A percentile compares a stretch with the other conserved stretches of the same genome.
These are phyloP conservation scores for Microcebus lehilahytsara DNA, from an alignment of 2,113 vertebrate species.

Conservation along the genomic window DNA sequence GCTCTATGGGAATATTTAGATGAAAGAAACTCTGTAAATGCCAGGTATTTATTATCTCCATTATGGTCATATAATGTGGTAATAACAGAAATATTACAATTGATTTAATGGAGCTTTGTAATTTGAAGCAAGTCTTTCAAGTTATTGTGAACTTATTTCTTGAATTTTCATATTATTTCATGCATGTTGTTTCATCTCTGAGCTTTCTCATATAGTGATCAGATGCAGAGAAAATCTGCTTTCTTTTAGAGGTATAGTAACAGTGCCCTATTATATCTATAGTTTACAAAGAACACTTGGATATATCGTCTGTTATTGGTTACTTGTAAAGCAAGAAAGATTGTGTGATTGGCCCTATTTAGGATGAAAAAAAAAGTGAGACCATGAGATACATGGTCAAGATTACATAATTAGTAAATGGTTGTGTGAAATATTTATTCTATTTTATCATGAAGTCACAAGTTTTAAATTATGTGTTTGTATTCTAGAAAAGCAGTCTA, in stretches of 20 bases:
- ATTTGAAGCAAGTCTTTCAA: conserved; percentile 50
- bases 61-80: conserved; percentile 66
- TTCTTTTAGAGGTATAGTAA: neutral
- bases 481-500: neutral
- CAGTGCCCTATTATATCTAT: neutral
- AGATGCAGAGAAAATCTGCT: neutral
- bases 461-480: neutral
- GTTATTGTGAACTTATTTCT: conserved; percentile 47
- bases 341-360: neutral
- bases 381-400: neutral
- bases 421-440: neutral
- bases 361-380: neutral
- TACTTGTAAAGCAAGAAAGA: neutral
- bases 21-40: conserved; percentile 75
- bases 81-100: conserved; percentile 72
- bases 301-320: neutral
- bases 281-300: neutral
- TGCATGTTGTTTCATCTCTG: neutral
- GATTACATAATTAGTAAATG: neutral
- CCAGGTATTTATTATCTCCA: conserved; percentile 74
- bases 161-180: conserved; percentile 44
- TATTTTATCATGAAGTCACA: neutral
- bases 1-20: conserved; percentile 72
- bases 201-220: neutral
- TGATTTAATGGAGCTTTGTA: conserved; percentile 71